These are phyloP conservation scores for Paramisgurnus dabryanus DNA, from an alignment of 2,113 vertebrate genomes.

Conservation along the genomic window DNA sequence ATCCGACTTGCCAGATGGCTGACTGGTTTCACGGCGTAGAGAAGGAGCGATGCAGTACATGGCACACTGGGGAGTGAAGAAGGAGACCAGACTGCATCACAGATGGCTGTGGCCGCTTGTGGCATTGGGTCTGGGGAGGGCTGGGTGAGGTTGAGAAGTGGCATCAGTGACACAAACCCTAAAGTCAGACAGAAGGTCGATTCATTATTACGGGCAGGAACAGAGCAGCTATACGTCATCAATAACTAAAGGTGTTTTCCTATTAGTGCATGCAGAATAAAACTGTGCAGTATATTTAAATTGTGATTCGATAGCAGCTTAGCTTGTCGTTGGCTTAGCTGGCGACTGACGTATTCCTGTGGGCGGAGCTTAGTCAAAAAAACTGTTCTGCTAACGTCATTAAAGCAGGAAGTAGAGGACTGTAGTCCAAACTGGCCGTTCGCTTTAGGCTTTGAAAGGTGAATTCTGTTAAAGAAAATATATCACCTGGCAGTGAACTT, in stretches of 20 bases:
- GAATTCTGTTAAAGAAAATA: too few relatives aligned
- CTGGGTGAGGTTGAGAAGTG: conserved; percentile 67
- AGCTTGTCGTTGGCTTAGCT: too few relatives aligned
- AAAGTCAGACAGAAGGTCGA: conserved; percentile 48
- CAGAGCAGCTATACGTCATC: not conserved
- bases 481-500: too few relatives aligned
- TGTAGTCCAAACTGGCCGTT: too few relatives aligned
- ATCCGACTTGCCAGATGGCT: conserved; percentile 69
- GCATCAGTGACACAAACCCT: conserved; percentile 54
- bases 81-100: conserved; percentile 68
- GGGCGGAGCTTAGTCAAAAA: too few relatives aligned
- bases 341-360: too few relatives aligned
- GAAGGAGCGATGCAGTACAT: conserved; percentile 42
- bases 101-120: conserved; percentile 71
- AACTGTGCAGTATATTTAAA: not conserved
- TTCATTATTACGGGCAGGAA: conserved; percentile 10
- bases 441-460: too few relatives aligned
- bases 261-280: not conserved
- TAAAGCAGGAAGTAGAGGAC: too few relatives aligned
- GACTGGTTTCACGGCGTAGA: conserved; percentile 28
- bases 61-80: conserved; percentile 45
- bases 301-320: too few relatives aligned
- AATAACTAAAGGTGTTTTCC: not conserved
- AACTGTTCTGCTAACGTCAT: too few relatives aligned
- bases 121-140: conserved; percentile 30